Evolutionary conservation across 2,888 invertebrate species (phyloP).

Genomic region (Hetaerina titia): DNA sequence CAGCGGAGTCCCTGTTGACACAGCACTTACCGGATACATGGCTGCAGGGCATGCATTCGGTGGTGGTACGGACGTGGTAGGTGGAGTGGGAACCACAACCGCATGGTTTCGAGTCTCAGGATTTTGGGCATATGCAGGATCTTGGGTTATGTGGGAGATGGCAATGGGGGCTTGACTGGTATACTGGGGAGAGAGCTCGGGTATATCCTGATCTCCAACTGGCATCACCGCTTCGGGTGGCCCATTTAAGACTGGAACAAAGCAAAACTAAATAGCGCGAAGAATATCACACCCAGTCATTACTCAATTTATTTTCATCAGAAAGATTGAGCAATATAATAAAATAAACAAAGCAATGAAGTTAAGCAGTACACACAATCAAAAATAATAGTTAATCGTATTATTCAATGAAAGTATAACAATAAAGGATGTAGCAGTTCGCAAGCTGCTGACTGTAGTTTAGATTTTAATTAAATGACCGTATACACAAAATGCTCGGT

Average conservation of each 20-base stretch:
- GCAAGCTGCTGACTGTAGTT: too few species aligned
- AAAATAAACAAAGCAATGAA: too few species aligned
- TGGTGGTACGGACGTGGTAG: constrained; percentile 73
- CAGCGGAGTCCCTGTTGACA: too few species aligned
- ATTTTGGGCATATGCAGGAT: constrained; percentile 27
- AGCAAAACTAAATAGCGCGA: neutral
- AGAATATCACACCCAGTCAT: neutral
- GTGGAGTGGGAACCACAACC: constrained; percentile 69
- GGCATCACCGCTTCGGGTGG: constrained; percentile 58
- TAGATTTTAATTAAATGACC: too few species aligned
- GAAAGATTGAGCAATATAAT: too few species aligned
- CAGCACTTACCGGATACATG: constrained; percentile 71
- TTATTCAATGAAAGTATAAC: too few species aligned
- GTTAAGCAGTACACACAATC: neutral
- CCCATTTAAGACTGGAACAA: constrained; percentile 24
- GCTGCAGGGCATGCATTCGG: constrained; percentile 76
- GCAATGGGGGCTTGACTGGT: constrained; percentile 29
- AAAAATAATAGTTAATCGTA: neutral
- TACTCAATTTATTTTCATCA: too few species aligned
- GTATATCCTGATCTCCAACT: constrained; percentile 68
- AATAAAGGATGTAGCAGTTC: neutral
- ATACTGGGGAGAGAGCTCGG: constrained; percentile 48
- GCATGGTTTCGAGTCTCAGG: constrained; percentile 58
- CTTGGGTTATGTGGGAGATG: constrained; percentile 47
- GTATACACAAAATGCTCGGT: too few species aligned